Base-by-base conservation (phyloP, 1,140 invertebrate genomes). In the Daktulosphaira vitifoliae region DNA sequence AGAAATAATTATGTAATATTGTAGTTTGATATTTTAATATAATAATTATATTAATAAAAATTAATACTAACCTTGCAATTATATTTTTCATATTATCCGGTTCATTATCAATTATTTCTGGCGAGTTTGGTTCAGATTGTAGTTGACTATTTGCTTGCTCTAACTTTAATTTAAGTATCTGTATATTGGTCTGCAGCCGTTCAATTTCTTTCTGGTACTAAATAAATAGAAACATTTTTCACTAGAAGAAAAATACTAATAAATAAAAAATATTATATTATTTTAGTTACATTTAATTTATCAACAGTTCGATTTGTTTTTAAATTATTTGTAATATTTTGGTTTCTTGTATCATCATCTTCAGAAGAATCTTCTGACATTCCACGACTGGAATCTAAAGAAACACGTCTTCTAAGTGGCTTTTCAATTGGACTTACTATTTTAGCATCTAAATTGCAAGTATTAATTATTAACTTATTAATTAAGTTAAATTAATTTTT, bases 1-100 rank as follows among this genome's bases (percentile, higher is more conserved):
- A 67, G 22, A 50, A 70, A 52, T 13, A 13, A 54, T 15, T 13
- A 33, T 33, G 29, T 18, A 50, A 11, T 33, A 11, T 33, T 33
- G 29, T 33, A 11, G 18, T 15, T 49, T 20, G 8, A 49, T 9
- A 8, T 9, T 39, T n/a, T 8, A 8, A n/a, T n/a, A 9, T 8
- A 39, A 39, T 8, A 39, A 8, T n/a, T n/a, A n/a, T 37, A 37
- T 37, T 37, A 37, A 7, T 37, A 37, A 6, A 37, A 7, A 37
- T 5, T 5, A 7, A 37, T 16, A 46, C 26, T 73, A 79, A 87
- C 86, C 85, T 86, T 69, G 84, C 81, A 72, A 88, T 88, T 70
- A 88, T 87, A 73, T 82, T 84, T 77, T 86, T 86, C 85, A 88
- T 88, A 74, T 87, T 87, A 68, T 81, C 84, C 72, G 75, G 78